Evolutionary conservation across 1,140 invertebrate genomes (phyloP).

Genomic region (Zaprionus africanus): DNA sequence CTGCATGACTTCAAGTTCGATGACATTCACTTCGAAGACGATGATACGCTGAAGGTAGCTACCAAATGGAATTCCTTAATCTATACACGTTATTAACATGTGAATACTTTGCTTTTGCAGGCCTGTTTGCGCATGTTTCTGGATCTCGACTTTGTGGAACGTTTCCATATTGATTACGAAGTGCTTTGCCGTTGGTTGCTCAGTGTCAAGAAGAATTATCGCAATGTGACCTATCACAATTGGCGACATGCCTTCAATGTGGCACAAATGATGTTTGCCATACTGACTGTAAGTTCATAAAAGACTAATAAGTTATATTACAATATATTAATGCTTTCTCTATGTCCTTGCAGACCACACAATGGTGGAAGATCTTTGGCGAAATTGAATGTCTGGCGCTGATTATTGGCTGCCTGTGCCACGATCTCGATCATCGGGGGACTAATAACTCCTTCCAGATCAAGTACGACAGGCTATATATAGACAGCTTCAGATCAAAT

Average conservation of each 20-base stretch:
- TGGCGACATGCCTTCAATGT: constrained; percentile 99
- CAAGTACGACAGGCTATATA: constrained; percentile 88
- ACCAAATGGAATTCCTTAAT: not conserved
- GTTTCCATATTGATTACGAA: constrained; percentile 95
- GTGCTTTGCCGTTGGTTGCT: constrained; percentile 95
- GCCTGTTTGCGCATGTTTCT: constrained; percentile 96
- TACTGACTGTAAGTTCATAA: constrained; percentile 90
- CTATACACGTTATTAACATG: not conserved
- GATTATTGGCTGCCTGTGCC: constrained; percentile 97
- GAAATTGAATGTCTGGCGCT: constrained; percentile 96
- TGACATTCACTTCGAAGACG: constrained; percentile 93
- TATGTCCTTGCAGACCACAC: constrained; percentile 88
- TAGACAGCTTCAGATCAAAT: not conserved
- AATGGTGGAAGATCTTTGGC: constrained; percentile 96
- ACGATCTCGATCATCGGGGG: constrained; percentile 97
- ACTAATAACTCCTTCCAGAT: constrained; percentile 99
- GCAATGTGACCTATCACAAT: constrained; percentile 98
- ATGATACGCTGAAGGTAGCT: constrained; percentile 91
- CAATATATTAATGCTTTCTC: not conserved
- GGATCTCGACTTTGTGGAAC: constrained; percentile 94
- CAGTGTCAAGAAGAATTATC: constrained; percentile 98
- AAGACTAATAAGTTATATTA: not conserved
- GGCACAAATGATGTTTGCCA: constrained; percentile 98
- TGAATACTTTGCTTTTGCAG: constrained; percentile 77
- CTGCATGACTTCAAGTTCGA: constrained; percentile 95